phyloP scores from a whole-genome alignment of 2,888 invertebrate genomes.

The Pollenia angustigena region DNA sequence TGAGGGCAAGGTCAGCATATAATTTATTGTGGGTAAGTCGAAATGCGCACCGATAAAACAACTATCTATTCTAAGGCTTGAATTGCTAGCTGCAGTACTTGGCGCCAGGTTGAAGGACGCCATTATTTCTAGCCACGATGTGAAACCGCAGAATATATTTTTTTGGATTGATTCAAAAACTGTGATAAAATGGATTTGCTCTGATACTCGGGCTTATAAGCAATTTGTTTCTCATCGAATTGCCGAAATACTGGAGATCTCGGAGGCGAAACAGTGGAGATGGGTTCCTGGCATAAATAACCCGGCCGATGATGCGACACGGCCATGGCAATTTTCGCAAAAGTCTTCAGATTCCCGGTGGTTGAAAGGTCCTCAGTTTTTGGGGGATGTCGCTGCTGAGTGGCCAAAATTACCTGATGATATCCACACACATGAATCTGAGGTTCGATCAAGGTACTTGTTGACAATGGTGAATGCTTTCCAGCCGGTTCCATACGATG shows the following conservation, averaged over 20 bases:
- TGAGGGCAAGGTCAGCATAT: too few species aligned
- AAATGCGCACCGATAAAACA: slow-evolving; percentile 40
- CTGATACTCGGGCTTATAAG: slow-evolving; percentile 49
- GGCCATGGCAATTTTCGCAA: background rate
- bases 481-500: too few species aligned
- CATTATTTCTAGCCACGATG: too few species aligned
- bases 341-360: background rate
- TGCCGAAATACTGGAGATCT: too few species aligned
- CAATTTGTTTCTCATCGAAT: slow-evolving; percentile 45
- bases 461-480: too few species aligned
- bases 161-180: slow-evolving; percentile 36
- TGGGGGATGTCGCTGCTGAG: background rate
- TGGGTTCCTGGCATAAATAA: slow-evolving; percentile 64
- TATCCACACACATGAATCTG: too few species aligned
- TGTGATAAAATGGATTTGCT: slow-evolving; percentile 49
- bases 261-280: slow-evolving; percentile 39
- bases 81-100: slow-evolving; percentile 56
- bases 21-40: too few species aligned
- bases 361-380: background rate
- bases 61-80: slow-evolving; percentile 31
- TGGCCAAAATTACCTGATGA: slow-evolving; percentile 2
- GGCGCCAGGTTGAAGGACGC: slow-evolving; percentile 15
- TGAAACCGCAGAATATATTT: background rate
- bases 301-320: too few species aligned
- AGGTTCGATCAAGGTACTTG: too few species aligned